phyloP scores from a whole-genome alignment of 2,888 invertebrate genomes.

The Ptychoptera contaminata region DNA sequence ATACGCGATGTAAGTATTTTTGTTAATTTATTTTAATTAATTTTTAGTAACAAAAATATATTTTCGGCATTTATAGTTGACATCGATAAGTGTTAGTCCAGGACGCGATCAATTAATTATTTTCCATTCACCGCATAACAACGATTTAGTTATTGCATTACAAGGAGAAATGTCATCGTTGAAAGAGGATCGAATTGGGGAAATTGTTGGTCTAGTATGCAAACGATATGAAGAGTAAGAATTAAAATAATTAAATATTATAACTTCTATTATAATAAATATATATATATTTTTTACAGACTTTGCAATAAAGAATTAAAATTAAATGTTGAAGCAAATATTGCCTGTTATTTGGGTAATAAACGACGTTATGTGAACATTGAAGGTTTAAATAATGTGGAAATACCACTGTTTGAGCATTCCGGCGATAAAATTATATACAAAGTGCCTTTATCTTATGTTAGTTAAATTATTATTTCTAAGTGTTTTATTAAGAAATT shows the following conservation, averaged over 20 bases:
- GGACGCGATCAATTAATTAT: slow-evolving; percentile 76
- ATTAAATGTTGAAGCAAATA: slow-evolving; percentile 54
- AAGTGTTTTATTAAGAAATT: slow-evolving; percentile 17
- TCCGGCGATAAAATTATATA: slow-evolving; percentile 25
- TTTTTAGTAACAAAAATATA: slow-evolving; percentile 7
- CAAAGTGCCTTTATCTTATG: slow-evolving; percentile 28
- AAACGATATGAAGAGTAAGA: slow-evolving; percentile 61
- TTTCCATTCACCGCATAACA: slow-evolving; percentile 71
- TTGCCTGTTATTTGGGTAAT: slow-evolving; percentile 73
- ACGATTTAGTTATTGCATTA: slow-evolving; percentile 79
- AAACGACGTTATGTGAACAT: slow-evolving; percentile 39
- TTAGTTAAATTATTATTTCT: too few relatives aligned
- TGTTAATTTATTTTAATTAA: slow-evolving; percentile 1
- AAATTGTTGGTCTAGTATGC: slow-evolving; percentile 67
- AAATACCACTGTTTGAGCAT: slow-evolving; percentile 25
- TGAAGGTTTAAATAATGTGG: slow-evolving; percentile 25
- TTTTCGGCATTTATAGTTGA: slow-evolving; percentile 42
- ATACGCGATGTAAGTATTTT: slow-evolving; percentile 48
- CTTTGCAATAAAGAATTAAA: slow-evolving; percentile 38
- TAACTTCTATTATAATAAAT: too few relatives aligned
- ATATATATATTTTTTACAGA: neutral
- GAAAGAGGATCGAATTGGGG: slow-evolving; percentile 66
- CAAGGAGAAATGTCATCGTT: slow-evolving; percentile 25
- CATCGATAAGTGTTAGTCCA: slow-evolving; percentile 71
- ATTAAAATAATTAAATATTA: neutral